These are phyloP conservation scores for Acanthochromis polyacanthus DNA, from an alignment of 2,113 vertebrate genomes.

Conservation along the genomic window DNA sequence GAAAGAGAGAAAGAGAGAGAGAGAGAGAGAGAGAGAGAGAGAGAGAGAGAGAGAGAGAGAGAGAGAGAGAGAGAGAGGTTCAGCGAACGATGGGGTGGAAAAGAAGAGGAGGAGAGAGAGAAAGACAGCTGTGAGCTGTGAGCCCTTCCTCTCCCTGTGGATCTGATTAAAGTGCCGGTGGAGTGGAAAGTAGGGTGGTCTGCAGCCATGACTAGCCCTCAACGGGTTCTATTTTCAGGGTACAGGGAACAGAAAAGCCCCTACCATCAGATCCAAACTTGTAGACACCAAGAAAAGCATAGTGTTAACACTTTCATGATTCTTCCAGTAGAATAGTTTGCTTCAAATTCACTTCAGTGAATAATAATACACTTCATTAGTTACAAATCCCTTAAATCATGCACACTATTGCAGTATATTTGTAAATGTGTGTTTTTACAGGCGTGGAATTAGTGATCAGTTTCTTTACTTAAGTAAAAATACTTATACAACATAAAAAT, in stretches of 20 bases:
- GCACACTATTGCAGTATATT: not conserved
- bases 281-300: constrained; percentile 12
- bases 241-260: constrained; percentile 51
- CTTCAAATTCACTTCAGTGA: not conserved
- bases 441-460: too few relatives aligned
- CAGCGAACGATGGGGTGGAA: not conserved
- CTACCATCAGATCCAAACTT: constrained; percentile 16
- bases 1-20: constrained; percentile 17
- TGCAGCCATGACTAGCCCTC: constrained; percentile 60
- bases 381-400: not conserved
- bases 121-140: constrained; percentile 56
- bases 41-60: constrained; percentile 26
- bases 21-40: constrained; percentile 19
- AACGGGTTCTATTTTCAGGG: constrained; percentile 63
- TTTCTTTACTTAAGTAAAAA: too few relatives aligned
- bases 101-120: constrained; percentile 18
- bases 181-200: constrained; percentile 73
- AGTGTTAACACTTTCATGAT: not conserved
- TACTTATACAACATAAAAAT: too few relatives aligned
- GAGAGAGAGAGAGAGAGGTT: constrained; percentile 11
- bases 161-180: constrained; percentile 75
- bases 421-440: too few relatives aligned
- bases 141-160: constrained; percentile 65
- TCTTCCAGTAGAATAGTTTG: not conserved
- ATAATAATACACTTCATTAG: not conserved